Evolutionary conservation across 2,797 vertebrate species (phyloP).

Genomic region (Rhinichthys osculus): DNA sequence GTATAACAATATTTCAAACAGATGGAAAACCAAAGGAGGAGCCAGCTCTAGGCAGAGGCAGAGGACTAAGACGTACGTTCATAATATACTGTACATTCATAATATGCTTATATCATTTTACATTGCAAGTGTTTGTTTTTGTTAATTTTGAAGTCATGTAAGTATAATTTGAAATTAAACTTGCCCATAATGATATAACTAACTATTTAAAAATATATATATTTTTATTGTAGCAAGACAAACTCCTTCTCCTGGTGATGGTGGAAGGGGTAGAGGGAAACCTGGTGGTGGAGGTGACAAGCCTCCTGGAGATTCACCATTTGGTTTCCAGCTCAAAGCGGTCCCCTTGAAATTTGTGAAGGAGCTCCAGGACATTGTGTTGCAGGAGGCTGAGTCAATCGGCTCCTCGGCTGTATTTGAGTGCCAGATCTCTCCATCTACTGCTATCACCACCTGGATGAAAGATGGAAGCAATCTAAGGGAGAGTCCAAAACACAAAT

Average conservation of each 20-base stretch:
- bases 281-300: constrained; percentile 94
- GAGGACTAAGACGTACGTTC: constrained; percentile 89
- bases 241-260: constrained; percentile 96
- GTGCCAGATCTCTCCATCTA: constrained; percentile 94
- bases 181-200: not conserved
- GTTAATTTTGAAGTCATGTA: not conserved
- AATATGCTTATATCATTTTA: not conserved
- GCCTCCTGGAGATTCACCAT: constrained; percentile 93
- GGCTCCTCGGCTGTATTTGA: constrained; percentile 95
- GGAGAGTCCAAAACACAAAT: constrained; percentile 94
- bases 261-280: constrained; percentile 86
- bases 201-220: not conserved
- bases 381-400: constrained; percentile 93
- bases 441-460: constrained; percentile 93
- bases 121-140: not conserved
- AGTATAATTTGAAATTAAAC: not conserved
- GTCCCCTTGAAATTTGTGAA: constrained; percentile 96
- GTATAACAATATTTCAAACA: constrained; percentile 71
- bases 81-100: not conserved
- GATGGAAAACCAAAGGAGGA: constrained; percentile 94
- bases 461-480: constrained; percentile 94
- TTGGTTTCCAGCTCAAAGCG: constrained; percentile 93
- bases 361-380: constrained; percentile 90
- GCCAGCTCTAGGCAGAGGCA: constrained; percentile 83
- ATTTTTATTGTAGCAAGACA: constrained; percentile 84